Base-by-base conservation (phyloP, 2,888 invertebrate species). In the Agonopterix alstromeriana region DNA sequence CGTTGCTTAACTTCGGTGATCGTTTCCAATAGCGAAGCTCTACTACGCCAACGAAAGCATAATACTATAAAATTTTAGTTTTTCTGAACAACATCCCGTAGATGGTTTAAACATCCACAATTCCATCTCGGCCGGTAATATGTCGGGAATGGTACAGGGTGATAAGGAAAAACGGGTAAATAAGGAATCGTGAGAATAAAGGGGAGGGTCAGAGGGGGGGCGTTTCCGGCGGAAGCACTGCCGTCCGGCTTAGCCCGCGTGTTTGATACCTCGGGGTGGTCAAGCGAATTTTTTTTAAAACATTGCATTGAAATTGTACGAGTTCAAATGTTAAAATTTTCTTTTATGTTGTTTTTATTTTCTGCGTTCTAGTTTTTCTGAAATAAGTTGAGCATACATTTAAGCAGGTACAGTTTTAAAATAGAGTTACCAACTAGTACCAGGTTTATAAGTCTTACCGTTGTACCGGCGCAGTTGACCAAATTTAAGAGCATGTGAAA, bases 161-260 rank as follows among this genome's bases (percentile, higher is more conserved):
- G 84, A 87, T 87, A 85, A 86, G 83, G 82, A 84, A 84, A 84
- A 85, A 79, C 82, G 79, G 75, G 77, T 83, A 84, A 85, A 87
- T 84, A 86, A 82, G 77, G 77, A 80, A 70, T 76, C 67, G 70
- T 73, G 70, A 67, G 70, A 67, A 66, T 50, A 48, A 51, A 40
- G 27, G 51, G 55, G 55, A 53, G 55, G 53, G 46, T 57, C 55
- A 54, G 56, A 48, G 43, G 54, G 56, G 61, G 54, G 56, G 56
- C 48, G 53, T 56, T 67, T 77, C 77, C 77, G 76, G 54, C 75
- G 82, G 80, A 78, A 70, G 71, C 66, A 66, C 64, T 63, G 60
- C 67, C 67, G 68, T 67, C 69, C 68, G 65, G 65, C 58, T 61
- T 54, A 63, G 11, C 56, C 55, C 61, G 48, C 53, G 63, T 71